Percentiles rank a stretch among this genome's conserved stretches.
phyloP scores from a whole-genome alignment of 2,888 invertebrate genomes.

The Sialis lutaria region DNA sequence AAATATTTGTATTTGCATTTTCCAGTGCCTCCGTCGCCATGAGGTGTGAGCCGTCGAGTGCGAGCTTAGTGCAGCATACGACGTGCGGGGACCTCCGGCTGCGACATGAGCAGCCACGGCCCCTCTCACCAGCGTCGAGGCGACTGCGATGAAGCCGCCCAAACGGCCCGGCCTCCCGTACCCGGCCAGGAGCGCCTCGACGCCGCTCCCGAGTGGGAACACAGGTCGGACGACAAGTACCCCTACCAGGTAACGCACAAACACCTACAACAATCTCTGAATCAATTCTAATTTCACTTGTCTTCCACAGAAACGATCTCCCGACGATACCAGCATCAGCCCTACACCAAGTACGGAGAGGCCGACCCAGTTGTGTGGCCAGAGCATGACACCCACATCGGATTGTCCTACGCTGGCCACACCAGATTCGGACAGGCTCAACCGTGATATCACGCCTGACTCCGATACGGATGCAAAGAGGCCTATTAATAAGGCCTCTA shows the following conservation, averaged over 20 bases:
- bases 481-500: no score
- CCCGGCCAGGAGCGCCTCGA: constrained; percentile 49
- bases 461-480: no score
- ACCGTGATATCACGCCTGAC: background rate
- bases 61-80: constrained; percentile 1
- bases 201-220: constrained; percentile 19
- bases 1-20: background rate
- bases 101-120: constrained; percentile 5
- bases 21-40: constrained; percentile 18
- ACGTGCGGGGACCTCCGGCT: background rate
- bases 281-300: no score
- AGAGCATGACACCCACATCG: constrained; percentile 4
- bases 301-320: no score
- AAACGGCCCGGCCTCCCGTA: constrained; percentile 70
- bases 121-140: background rate
- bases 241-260: no score
- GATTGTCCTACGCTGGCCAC: constrained; percentile 1
- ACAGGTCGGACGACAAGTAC: no score
- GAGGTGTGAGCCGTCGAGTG: constrained; percentile 11
- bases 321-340: background rate
- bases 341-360: constrained; percentile 2
- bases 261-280: no score
- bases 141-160: constrained; percentile 19
- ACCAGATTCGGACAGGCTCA: background rate
- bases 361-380: constrained; percentile 4